These are phyloP conservation scores for Pristionchus exspectatus DNA, from an alignment of 2,888 invertebrate genomes.

Conservation along the genomic window DNA sequence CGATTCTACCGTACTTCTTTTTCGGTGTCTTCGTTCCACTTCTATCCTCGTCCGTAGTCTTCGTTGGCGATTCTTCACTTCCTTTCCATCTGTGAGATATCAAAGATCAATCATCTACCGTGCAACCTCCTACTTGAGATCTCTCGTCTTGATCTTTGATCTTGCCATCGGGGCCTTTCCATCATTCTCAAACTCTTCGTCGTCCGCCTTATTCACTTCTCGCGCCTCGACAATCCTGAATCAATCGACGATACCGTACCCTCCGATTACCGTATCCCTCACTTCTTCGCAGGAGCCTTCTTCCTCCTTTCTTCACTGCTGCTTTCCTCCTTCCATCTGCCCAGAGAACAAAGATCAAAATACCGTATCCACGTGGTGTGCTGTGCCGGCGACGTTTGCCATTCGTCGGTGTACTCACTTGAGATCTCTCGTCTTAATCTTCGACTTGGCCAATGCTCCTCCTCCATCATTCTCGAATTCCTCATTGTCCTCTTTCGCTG, in stretches of 20 bases:
- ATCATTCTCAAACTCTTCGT: conserved; percentile 42
- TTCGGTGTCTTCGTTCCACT: background rate
- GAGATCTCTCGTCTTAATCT: conserved; percentile 42
- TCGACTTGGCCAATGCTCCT: conserved; percentile 31
- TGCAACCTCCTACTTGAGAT: background rate
- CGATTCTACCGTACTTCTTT: too few relatives aligned
- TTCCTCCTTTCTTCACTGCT: conserved; percentile 1
- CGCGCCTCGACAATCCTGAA: background rate
- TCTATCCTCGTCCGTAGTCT: background rate
- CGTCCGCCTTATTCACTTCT: background rate
- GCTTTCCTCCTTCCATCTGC: background rate
- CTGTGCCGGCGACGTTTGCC: background rate
- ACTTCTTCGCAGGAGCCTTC: background rate
- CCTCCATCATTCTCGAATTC: conserved; percentile 44
- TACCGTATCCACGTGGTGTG: background rate
- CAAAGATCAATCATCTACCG: conserved; percentile 16
- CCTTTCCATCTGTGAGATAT: conserved; percentile 3
- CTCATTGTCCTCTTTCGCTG: background rate
- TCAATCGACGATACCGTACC: conserved; percentile 1
- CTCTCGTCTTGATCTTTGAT: conserved; percentile 38
- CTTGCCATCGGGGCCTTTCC: background rate
- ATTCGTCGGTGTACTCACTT: background rate
- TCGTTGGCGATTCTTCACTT: background rate
- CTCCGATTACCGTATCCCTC: background rate
- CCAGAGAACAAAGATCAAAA: background rate